phyloP scores from a whole-genome alignment of 2,797 vertebrate species.

The Cyprinodon diabolis region DNA sequence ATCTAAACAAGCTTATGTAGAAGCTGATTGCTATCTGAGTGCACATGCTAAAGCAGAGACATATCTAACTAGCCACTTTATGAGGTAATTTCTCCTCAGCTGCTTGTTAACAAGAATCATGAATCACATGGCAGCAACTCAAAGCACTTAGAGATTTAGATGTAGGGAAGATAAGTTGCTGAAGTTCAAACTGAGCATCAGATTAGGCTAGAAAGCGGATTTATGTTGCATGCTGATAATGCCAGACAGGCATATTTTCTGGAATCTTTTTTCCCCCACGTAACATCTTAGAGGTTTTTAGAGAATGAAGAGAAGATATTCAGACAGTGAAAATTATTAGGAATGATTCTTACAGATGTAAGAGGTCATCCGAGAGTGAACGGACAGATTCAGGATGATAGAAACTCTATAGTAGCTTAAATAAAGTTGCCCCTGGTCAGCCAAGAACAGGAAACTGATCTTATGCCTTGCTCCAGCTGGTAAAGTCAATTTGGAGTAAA shows the following conservation, averaged over 20 bases:
- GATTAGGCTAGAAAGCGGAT: background rate
- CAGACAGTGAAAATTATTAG: background rate
- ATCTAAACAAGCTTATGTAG: background rate
- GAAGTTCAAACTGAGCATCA: background rate
- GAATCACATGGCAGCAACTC: background rate
- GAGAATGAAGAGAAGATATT: background rate
- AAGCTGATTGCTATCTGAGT: background rate
- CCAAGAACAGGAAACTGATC: background rate
- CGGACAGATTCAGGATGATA: background rate
- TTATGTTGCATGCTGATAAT: background rate
- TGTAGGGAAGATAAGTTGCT: background rate
- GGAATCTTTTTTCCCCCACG: background rate
- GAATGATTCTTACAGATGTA: background rate
- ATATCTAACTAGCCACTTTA: background rate
- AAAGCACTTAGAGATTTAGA: background rate
- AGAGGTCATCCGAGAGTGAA: background rate
- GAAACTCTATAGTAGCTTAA: background rate
- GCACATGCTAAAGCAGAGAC: background rate
- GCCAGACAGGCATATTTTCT: background rate
- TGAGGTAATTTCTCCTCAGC: background rate
- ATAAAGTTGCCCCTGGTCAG: background rate
- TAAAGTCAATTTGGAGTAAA: background rate
- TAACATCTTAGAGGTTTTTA: background rate
- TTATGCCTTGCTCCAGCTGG: background rate
- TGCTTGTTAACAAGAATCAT: background rate